These are phyloP conservation scores for Actenoides lindsayi DNA, from an alignment of 2,113 vertebrate genomes.

Conservation along the genomic window DNA sequence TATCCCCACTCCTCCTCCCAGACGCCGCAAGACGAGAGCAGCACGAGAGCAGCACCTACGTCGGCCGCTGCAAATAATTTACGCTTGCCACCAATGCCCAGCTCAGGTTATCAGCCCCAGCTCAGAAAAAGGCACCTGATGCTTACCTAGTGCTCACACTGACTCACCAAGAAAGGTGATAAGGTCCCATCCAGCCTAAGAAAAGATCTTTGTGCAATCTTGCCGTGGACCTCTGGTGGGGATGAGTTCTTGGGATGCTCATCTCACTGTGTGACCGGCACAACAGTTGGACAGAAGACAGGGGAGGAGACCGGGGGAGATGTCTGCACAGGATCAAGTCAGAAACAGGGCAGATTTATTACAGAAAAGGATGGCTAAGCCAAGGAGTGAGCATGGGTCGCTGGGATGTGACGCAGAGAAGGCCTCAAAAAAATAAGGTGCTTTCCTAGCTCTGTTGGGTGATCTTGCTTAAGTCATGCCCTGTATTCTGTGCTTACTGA, in stretches of 20 bases:
- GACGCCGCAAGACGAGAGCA: neutral
- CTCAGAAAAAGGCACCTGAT: neutral
- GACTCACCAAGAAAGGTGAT: neutral
- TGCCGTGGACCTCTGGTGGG: accelerated
- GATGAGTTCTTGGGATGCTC: accelerated
- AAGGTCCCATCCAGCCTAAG: neutral
- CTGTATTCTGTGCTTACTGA: neutral
- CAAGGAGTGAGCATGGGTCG: accelerated
- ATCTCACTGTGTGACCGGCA: neutral
- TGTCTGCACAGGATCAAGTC: neutral
- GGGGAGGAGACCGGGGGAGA: neutral
- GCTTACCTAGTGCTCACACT: neutral
- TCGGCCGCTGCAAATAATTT: neutral
- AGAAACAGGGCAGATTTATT: neutral
- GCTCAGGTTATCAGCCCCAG: neutral
- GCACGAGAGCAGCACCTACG: neutral
- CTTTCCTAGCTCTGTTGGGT: neutral
- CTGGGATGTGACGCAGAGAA: neutral
- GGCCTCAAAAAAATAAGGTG: neutral
- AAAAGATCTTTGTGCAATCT: neutral
- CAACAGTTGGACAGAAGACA: neutral
- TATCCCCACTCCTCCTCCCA: neutral
- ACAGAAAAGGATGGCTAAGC: neutral
- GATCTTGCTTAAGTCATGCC: neutral
- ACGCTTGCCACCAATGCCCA: neutral